phyloP scores from a whole-genome alignment of 2,113 vertebrate genomes.

The Empidonax alnorum region DNA sequence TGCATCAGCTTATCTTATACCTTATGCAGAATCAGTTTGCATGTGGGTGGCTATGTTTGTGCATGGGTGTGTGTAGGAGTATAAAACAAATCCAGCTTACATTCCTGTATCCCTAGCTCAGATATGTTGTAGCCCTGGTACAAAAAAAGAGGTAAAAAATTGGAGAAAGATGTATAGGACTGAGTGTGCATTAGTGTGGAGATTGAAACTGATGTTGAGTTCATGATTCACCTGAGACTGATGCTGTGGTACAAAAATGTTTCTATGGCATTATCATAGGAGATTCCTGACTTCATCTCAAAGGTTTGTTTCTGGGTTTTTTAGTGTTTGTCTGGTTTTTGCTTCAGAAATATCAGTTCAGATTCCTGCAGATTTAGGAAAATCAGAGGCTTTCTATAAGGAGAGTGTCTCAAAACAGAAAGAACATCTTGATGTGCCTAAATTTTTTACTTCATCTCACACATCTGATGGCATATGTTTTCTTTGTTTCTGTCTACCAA shows the following conservation, averaged over 20 bases:
- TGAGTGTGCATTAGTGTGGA: not conserved
- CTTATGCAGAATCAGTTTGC: accelerated
- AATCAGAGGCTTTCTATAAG: not conserved
- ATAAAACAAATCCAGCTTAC: not conserved
- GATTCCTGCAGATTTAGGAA: not conserved
- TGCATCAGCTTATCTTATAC: not conserved
- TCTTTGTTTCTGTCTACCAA: not conserved
- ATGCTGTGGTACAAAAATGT: not conserved
- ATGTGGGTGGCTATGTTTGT: not conserved
- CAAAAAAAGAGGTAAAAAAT: not conserved
- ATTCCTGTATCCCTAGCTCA: not conserved
- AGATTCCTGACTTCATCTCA: not conserved
- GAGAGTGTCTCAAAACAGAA: not conserved
- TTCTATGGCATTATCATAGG: not conserved
- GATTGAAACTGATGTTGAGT: not conserved
- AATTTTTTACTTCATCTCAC: not conserved
- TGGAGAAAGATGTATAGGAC: not conserved
- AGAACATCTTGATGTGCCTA: not conserved
- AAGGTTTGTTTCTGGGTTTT: accelerated
- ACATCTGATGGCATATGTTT: not conserved
- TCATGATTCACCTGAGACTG: not conserved
- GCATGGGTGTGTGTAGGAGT: not conserved
- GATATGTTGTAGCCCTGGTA: not conserved
- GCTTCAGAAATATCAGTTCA: not conserved
- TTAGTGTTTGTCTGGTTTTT: not conserved